Conservation (phyloP, 2,113 vertebrate genomes). For the Speoplatyrhinus poulsoni region DNA sequence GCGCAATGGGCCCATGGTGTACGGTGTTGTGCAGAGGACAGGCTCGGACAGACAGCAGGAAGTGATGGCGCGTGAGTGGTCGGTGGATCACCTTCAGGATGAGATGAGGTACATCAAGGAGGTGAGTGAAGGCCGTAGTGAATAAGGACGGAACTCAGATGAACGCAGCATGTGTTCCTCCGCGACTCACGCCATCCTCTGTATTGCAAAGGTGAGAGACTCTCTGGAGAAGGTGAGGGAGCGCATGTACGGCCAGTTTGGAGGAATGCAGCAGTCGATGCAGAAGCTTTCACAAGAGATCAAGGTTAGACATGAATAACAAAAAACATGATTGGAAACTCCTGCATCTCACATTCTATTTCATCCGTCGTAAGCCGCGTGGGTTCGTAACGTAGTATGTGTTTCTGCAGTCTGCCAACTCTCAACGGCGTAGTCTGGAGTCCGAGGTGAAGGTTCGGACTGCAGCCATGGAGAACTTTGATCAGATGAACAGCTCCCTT, state of each 20-base stretch:
- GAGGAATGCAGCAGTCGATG: constrained; percentile 93
- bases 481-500: constrained; percentile 88
- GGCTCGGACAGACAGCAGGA: constrained; percentile 86
- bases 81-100: constrained; percentile 88
- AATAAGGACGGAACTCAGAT: background rate
- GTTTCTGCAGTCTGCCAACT: constrained; percentile 80
- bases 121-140: constrained; percentile 72
- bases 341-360: background rate
- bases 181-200: constrained; percentile 1
- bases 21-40: constrained; percentile 85
- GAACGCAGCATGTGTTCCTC: background rate
- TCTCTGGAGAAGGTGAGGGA: constrained; percentile 96
- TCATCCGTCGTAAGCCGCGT: constrained; percentile 7
- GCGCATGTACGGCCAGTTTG: constrained; percentile 93
- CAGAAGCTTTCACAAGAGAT: constrained; percentile 88
- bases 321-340: background rate
- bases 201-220: constrained; percentile 84
- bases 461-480: constrained; percentile 88
- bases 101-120: constrained; percentile 97
- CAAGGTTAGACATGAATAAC: constrained; percentile 72
- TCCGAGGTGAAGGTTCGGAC: constrained; percentile 85
- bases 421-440: constrained; percentile 83
- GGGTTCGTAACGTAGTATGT: constrained; percentile 1
- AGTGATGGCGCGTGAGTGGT: constrained; percentile 92
- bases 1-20: constrained; percentile 83